Percentiles rank a stretch among this genome's conserved stretches.
These are phyloP conservation scores for Xestia c-nigrum DNA, from an alignment of 2,888 invertebrate species.

Conservation along the genomic window DNA sequence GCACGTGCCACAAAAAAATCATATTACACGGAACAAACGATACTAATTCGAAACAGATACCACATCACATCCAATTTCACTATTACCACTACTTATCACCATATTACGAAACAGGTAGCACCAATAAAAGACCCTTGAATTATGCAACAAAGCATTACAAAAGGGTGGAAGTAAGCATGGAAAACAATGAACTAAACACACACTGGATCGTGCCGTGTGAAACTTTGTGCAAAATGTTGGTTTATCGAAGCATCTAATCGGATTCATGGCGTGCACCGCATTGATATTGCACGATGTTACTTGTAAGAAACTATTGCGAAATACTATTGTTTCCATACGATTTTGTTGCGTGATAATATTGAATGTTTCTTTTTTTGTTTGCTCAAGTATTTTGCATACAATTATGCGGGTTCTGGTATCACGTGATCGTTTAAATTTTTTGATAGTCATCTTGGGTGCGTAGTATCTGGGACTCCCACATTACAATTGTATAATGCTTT, in stretches of 20 bases:
- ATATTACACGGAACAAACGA: constrained; percentile 52
- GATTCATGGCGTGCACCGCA: constrained; percentile 74
- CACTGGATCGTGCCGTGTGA: constrained; percentile 75
- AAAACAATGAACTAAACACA: constrained; percentile 77
- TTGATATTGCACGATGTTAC: constrained; percentile 80
- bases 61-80: constrained; percentile 61
- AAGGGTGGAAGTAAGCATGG: constrained; percentile 71
- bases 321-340: constrained; percentile 79
- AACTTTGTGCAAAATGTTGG: constrained; percentile 71
- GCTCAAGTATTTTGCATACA: constrained; percentile 62
- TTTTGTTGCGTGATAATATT: constrained; percentile 71
- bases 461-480: constrained; percentile 28
- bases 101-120: constrained; percentile 56
- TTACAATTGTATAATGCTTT: constrained; percentile 49
- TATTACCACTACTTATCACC: constrained; percentile 61
- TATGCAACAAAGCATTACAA: constrained; percentile 74
- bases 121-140: constrained; percentile 69
- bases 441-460: constrained; percentile 58
- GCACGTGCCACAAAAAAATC: constrained; percentile 56
- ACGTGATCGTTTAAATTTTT: constrained; percentile 55
- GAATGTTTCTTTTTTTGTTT: constrained; percentile 61
- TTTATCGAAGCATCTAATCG: constrained; percentile 82
- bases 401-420: constrained; percentile 55
- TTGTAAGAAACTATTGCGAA: constrained; percentile 75
- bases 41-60: constrained; percentile 59